Evolutionary conservation across 2,888 invertebrate species (phyloP).

Genomic region (Epinotia demarniana): DNA sequence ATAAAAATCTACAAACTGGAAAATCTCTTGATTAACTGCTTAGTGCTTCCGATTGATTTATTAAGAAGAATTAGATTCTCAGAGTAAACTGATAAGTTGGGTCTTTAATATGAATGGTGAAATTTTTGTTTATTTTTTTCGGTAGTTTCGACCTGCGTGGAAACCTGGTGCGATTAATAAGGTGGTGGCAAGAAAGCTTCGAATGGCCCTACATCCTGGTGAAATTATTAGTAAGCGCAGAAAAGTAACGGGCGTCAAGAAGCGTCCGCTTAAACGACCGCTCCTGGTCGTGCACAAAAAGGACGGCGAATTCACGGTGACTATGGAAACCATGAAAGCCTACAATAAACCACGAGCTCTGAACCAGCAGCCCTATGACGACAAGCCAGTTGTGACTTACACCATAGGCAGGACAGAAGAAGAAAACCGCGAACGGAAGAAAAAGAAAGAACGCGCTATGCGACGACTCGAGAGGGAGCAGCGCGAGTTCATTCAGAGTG

Average conservation of each 20-base stretch:
- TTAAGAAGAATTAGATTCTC: too few species aligned
- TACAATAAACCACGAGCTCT: slow-evolving; percentile 66
- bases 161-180: slow-evolving; percentile 78
- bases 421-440: slow-evolving; percentile 70
- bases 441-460: slow-evolving; percentile 69
- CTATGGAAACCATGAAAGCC: slow-evolving; percentile 78
- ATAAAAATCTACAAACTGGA: neutral
- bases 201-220: slow-evolving; percentile 71
- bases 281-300: slow-evolving; percentile 73
- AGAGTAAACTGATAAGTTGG: neutral
- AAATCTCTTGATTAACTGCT: neutral
- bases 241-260: slow-evolving; percentile 60
- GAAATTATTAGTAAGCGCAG: slow-evolving; percentile 68
- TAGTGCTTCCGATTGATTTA: neutral
- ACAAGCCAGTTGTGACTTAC: slow-evolving; percentile 71
- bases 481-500: slow-evolving; percentile 72
- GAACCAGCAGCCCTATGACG: slow-evolving; percentile 77
- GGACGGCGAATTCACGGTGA: slow-evolving; percentile 75
- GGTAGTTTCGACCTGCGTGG: slow-evolving; percentile 76
- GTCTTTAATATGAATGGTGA: neutral
- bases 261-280: slow-evolving; percentile 70
- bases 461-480: slow-evolving; percentile 73
- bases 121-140: slow-evolving; percentile 52
- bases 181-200: slow-evolving; percentile 70
- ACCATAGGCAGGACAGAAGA: slow-evolving; percentile 77